These are phyloP conservation scores for Sporophila hypoxantha DNA, from an alignment of 2,113 vertebrate genomes.

Conservation along the genomic window DNA sequence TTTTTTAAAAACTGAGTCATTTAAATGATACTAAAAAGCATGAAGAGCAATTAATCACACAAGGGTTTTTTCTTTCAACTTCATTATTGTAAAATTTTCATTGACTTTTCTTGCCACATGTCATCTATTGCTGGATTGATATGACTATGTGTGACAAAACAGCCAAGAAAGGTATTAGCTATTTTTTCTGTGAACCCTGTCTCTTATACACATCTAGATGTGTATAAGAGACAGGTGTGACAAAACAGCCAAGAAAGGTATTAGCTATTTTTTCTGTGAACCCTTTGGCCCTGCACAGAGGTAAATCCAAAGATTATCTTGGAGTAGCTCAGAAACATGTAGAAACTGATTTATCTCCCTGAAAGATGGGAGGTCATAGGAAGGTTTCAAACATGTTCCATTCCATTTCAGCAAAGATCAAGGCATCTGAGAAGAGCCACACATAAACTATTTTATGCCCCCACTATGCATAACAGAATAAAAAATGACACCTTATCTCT, in stretches of 20 bases:
- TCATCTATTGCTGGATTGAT: background rate
- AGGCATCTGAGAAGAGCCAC: background rate
- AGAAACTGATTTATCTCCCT: background rate
- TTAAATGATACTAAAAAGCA: constrained; percentile 21
- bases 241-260: background rate
- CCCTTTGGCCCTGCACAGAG: background rate
- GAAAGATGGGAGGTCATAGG: background rate
- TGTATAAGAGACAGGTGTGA: too few species aligned
- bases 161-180: background rate
- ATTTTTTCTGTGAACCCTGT: background rate
- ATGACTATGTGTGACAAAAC: background rate
- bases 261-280: background rate
- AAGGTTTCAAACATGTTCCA: background rate
- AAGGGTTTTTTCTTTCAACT: background rate
- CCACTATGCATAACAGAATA: background rate
- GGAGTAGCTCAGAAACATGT: background rate
- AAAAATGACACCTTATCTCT: background rate
- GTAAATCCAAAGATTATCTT: background rate
- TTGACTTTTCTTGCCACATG: background rate
- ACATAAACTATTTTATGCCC: background rate
- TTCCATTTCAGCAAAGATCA: background rate
- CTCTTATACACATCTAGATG: too few species aligned
- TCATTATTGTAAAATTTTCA: constrained; percentile 5
- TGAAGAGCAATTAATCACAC: background rate
- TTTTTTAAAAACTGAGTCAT: background rate